phyloP scores from a whole-genome alignment of 2,797 vertebrate genomes.

The Hypotaenidia okinawae region DNA sequence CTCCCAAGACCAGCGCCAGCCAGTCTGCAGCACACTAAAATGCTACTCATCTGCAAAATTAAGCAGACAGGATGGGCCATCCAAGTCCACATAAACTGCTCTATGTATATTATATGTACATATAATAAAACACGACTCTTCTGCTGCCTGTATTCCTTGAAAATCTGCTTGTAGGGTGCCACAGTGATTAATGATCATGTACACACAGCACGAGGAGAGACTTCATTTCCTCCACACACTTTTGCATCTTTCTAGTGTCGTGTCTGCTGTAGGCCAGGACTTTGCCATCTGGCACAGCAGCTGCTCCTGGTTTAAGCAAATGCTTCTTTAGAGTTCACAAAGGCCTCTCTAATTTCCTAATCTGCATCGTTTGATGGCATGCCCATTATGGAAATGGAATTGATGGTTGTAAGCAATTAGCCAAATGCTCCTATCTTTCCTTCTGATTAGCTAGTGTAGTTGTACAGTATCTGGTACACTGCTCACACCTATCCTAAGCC shows the following conservation, averaged over 20 bases:
- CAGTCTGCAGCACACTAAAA: rapidly evolving
- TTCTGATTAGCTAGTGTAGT: neutral
- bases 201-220: neutral
- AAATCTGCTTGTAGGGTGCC: neutral
- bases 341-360: neutral
- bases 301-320: constrained; percentile 15
- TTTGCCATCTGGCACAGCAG: neutral
- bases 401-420: neutral
- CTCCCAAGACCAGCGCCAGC: neutral
- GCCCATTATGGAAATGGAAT: neutral
- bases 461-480: neutral
- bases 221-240: rapidly evolving
- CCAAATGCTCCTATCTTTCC: neutral
- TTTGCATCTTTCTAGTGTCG: neutral
- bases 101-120: neutral
- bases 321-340: neutral
- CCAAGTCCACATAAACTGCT: neutral
- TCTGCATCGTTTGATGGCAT: neutral
- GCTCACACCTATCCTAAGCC: neutral
- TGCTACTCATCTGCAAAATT: neutral
- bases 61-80: neutral
- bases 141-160: neutral
- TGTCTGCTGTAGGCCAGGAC: neutral
- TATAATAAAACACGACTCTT: neutral
- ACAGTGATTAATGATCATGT: neutral